These are phyloP conservation scores for Mamestra brassicae DNA, from an alignment of 2,888 invertebrate species.

Conservation along the genomic window DNA sequence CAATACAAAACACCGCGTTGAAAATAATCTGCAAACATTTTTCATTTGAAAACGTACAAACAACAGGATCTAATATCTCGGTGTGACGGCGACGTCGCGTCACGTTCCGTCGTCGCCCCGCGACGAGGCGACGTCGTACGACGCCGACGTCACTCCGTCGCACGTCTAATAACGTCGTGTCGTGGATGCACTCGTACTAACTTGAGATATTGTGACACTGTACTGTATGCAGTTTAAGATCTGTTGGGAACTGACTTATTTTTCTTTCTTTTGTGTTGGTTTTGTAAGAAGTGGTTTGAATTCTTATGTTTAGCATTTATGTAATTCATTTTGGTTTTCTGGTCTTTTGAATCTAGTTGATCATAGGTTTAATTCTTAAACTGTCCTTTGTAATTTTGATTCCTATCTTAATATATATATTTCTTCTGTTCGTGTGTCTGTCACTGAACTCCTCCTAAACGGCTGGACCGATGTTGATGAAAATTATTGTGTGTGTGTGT, in stretches of 20 bases:
- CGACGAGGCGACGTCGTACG: slow-evolving; percentile 47
- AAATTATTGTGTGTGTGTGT: too few species aligned
- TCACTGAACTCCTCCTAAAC: too few species aligned
- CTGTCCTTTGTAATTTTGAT: neutral
- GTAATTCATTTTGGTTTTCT: neutral
- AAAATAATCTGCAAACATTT: slow-evolving; percentile 66
- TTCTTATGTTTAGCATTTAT: neutral
- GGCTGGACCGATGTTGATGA: too few species aligned
- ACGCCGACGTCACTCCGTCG: slow-evolving; percentile 59
- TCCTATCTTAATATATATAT: neutral
- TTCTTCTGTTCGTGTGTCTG: too few species aligned
- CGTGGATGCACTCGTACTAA: slow-evolving; percentile 59
- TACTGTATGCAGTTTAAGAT: slow-evolving; percentile 51
- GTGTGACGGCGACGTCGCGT: slow-evolving; percentile 60
- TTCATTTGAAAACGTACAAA: slow-evolving; percentile 66
- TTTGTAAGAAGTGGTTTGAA: slow-evolving; percentile 24
- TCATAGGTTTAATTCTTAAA: neutral
- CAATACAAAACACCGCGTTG: slow-evolving; percentile 38
- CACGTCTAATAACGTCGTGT: slow-evolving; percentile 63
- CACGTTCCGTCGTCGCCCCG: slow-evolving; percentile 51
- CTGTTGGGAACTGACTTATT: slow-evolving; percentile 33
- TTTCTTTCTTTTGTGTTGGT: slow-evolving; percentile 21
- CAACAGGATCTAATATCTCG: slow-evolving; percentile 65
- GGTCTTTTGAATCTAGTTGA: neutral
- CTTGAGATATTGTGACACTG: slow-evolving; percentile 63